Conservation (phyloP, 2,888 invertebrate genomes). For the Polydesmus complanatus region DNA sequence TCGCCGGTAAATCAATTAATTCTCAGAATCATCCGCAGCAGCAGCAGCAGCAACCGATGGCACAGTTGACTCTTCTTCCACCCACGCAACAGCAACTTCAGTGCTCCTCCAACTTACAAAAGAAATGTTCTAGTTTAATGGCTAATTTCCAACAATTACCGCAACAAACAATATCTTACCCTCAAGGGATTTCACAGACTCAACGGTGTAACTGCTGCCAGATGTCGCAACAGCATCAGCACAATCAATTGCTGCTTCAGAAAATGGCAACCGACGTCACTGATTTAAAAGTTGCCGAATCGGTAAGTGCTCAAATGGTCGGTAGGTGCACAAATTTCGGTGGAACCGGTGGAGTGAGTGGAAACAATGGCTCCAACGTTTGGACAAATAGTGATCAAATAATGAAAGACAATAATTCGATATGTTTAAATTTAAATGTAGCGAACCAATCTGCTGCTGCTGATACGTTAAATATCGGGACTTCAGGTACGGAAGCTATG, state of each 20-base stretch:
- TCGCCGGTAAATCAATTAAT: neutral
- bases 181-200: neutral
- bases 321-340: neutral
- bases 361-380: neutral
- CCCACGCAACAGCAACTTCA: neutral
- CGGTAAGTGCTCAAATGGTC: neutral
- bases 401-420: neutral
- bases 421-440: neutral
- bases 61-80: neutral
- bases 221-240: neutral
- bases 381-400: neutral
- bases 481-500: neutral
- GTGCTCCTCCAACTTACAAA: neutral
- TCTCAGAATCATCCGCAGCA: neutral
- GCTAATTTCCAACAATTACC: neutral
- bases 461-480: neutral
- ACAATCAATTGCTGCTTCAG: neutral
- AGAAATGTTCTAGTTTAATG: neutral
- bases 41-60: neutral
- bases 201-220: neutral
- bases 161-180: neutral
- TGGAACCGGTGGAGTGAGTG: neutral
- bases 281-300: neutral
- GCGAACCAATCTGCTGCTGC: neutral
- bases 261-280: neutral